Evolutionary conservation across 2,888 invertebrate species (phyloP).

Genomic region (Drosophila fungiperda): DNA sequence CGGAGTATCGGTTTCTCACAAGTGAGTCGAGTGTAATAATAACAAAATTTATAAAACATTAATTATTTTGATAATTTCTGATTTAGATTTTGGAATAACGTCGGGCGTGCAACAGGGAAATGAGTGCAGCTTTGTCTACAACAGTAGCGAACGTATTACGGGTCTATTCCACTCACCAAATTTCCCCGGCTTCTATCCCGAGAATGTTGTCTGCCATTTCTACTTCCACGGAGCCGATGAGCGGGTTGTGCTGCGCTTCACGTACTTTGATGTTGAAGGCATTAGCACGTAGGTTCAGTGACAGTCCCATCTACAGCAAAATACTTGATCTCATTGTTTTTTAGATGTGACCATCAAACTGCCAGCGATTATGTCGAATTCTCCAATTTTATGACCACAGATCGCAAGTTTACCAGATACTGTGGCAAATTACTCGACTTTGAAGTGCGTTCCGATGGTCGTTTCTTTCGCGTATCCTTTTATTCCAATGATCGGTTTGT

Average conservation of each 20-base stretch:
- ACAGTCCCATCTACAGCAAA: background rate
- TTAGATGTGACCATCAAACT: conserved; percentile 94
- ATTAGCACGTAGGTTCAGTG: conserved; percentile 92
- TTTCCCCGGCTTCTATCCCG: conserved; percentile 95
- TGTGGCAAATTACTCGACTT: conserved; percentile 91
- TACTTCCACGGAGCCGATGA: conserved; percentile 94
- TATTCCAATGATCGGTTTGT: conserved; percentile 97
- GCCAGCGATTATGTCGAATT: conserved; percentile 98
- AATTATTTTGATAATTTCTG: background rate
- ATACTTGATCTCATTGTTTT: background rate
- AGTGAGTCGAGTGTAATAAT: conserved; percentile 87
- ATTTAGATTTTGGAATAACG: conserved; percentile 93
- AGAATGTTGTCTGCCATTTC: conserved; percentile 96
- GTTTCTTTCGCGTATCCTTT: conserved; percentile 97
- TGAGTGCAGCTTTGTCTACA: conserved; percentile 95
- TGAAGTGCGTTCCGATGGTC: conserved; percentile 93
- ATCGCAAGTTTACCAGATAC: conserved; percentile 94
- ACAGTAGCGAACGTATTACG: conserved; percentile 91
- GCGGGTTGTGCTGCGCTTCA: conserved; percentile 93
- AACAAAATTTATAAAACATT: background rate
- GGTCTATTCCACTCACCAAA: conserved; percentile 94
- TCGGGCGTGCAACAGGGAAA: conserved; percentile 91
- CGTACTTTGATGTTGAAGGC: conserved; percentile 97
- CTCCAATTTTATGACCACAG: conserved; percentile 96
- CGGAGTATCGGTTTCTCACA: conserved; percentile 94